Evolutionary conservation across 2,113 vertebrate genomes (phyloP), one percentile per base, ranked within the genome.

Genomic region (Garra rufa): DNA sequence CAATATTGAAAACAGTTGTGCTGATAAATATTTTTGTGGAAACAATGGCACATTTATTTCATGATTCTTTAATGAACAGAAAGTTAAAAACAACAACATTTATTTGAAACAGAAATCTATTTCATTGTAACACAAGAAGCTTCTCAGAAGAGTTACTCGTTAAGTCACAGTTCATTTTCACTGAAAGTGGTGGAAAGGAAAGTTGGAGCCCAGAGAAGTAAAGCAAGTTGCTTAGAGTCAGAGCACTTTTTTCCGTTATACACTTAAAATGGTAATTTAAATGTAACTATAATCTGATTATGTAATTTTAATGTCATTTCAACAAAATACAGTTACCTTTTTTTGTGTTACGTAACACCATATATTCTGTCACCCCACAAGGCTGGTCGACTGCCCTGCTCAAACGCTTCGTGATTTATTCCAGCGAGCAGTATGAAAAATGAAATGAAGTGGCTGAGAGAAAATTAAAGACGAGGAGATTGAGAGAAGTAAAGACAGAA

Each of bases 401-500:
- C 28, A 77, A 52, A 41, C n/a, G 19, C 30, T 41, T 50, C 9
- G 3, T 77, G 75, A 59, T 38, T 77, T 77, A 77, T 41, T 77
- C 52, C 48, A 38, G 34, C 48, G 2, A 77, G 65, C 21, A 24
- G 41, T 55, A 67, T 75, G 34, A 65, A 80, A 80, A 46, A 4
- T 1, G 0, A 34, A 63, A 67, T 59, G 14, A 79, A 50, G 28
- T 55, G 34, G 55, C 65, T 44, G 50, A 21, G 48, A 41, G 77
- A 77, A 81, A 85, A 44, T 57, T 71, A 81, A 50, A 38, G 34
- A 30, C 15, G 9, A 41, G 81, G 61, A 69, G 14, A 41, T 74
- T 6, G 26, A 76, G 38, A 67, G 15, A 43, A 43, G 59, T 43
- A 3, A 55, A 48, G 24, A 50, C 41, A 65, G 73, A n/a, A 75